A percentile compares a stretch with the other conserved stretches of the same genome.
phyloP scores from a whole-genome alignment of 2,797 vertebrate genomes.

The Myotis planiceps region DNA sequence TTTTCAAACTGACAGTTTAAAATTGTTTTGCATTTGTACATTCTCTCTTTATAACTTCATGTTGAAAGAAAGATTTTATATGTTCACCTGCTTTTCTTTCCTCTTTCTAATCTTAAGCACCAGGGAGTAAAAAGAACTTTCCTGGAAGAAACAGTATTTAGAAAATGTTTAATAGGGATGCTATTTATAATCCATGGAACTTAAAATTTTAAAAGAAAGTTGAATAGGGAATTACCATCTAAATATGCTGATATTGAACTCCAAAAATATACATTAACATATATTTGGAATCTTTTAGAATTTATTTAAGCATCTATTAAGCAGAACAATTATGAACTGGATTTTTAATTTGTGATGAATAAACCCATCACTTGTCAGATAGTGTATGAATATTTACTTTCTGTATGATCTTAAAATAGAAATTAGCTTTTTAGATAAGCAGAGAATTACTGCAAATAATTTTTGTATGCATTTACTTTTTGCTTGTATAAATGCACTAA shows the following conservation, averaged over 20 bases:
- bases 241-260: neutral
- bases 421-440: conserved; percentile 31
- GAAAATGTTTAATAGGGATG: neutral
- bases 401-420: conserved; percentile 34
- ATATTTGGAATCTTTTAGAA: conserved; percentile 38
- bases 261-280: neutral
- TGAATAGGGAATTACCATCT: conserved; percentile 11
- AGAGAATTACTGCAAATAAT: neutral
- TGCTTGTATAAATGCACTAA: neutral
- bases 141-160: neutral
- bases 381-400: conserved; percentile 15
- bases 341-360: conserved; percentile 26
- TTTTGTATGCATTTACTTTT: neutral
- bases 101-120: neutral
- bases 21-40: neutral
- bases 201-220: neutral
- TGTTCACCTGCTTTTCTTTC: neutral
- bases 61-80: conserved; percentile 29
- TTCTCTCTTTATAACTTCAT: conserved; percentile 8
- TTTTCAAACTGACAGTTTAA: conserved; percentile 3
- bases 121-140: neutral
- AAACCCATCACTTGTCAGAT: conserved; percentile 4
- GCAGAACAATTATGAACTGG: neutral
- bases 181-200: neutral
- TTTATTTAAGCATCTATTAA: conserved; percentile 4